These are phyloP conservation scores for Drosophila kanekoi DNA, from an alignment of 2,888 invertebrate genomes.

Conservation along the genomic window DNA sequence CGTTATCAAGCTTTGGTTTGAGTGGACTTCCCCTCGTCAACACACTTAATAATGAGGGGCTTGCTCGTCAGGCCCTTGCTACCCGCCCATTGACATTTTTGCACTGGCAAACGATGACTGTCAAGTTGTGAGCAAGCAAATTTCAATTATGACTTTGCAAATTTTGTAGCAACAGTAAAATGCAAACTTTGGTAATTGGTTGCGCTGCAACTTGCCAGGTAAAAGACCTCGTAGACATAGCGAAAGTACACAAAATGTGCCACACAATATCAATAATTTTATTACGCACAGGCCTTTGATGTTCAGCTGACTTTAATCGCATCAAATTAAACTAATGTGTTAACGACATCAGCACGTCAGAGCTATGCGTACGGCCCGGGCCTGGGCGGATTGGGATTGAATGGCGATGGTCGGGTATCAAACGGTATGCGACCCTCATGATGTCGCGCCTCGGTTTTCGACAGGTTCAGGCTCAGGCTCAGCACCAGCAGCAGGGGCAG, in stretches of 20 bases:
- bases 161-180: conserved; percentile 34
- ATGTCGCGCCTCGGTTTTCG: neutral
- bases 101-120: conserved; percentile 7
- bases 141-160: conserved; percentile 54
- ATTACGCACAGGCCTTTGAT: conserved; percentile 49
- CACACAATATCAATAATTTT: conserved; percentile 39
- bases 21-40: neutral
- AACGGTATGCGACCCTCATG: neutral
- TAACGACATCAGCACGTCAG: conserved; percentile 48
- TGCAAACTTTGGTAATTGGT: conserved; percentile 45
- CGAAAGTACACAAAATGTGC: neutral
- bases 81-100: neutral
- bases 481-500: conserved; percentile 4
- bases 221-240: neutral
- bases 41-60: neutral
- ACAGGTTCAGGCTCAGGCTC: neutral
- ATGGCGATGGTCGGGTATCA: conserved; percentile 6
- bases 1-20: neutral
- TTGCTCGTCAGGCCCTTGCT: conserved; percentile 2
- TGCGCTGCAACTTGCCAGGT: conserved; percentile 6
- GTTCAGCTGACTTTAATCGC: conserved; percentile 61
- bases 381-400: conserved; percentile 50
- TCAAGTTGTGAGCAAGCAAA: conserved; percentile 27
- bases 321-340: conserved; percentile 65
- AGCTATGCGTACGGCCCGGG: neutral